A percentile compares a stretch with the other conserved stretches of the same genome.
These are phyloP conservation scores for Dromiciops gliroides DNA, from an alignment of 2,113 vertebrate species.

Conservation along the genomic window DNA sequence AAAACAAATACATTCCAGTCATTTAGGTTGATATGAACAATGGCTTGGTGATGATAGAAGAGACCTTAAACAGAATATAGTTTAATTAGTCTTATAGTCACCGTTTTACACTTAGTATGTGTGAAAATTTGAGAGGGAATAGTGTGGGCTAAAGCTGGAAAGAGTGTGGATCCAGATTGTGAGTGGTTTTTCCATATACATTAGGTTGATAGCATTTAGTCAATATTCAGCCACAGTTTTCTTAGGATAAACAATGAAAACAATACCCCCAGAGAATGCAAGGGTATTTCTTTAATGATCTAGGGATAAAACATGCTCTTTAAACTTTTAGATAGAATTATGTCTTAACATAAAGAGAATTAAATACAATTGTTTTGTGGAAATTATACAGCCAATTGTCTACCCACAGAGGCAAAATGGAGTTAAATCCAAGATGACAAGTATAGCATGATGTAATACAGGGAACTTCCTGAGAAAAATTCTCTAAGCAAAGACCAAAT, in stretches of 20 bases:
- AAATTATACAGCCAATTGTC: neutral
- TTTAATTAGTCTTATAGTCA: neutral
- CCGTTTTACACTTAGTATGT: neutral
- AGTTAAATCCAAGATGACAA: neutral
- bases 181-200: neutral
- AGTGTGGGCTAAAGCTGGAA: neutral
- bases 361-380: neutral
- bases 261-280: neutral
- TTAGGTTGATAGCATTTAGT: constrained; percentile 10
- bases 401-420: neutral
- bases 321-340: neutral
- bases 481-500: neutral
- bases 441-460: neutral
- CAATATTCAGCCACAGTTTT: neutral
- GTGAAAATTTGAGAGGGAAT: neutral
- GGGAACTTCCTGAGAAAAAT: neutral
- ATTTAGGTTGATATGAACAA: neutral
- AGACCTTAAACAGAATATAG: neutral
- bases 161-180: neutral
- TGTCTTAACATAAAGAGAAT: neutral
- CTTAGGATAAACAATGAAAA: neutral
- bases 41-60: neutral
- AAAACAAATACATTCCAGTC: neutral
- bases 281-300: neutral
- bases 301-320: neutral